Conservation (phyloP, 2,888 invertebrate genomes). For the Microctonus brassicae region DNA sequence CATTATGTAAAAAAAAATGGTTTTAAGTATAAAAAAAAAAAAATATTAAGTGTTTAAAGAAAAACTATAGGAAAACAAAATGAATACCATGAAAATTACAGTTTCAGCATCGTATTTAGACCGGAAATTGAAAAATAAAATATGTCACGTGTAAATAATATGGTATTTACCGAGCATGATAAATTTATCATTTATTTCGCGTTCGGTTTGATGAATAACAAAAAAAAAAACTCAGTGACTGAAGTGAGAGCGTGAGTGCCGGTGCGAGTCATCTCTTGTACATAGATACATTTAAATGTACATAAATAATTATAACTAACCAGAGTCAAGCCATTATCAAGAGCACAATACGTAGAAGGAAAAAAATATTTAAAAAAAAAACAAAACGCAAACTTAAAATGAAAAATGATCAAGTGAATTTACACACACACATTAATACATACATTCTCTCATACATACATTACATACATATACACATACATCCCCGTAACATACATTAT, state of each 20-base stretch:
- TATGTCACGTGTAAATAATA: conserved; percentile 65
- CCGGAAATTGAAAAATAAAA: conserved; percentile 42
- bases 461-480: conserved; percentile 5
- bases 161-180: conserved; percentile 57
- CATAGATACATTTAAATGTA: conserved; percentile 69
- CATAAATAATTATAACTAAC: conserved; percentile 60
- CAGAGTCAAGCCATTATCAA: conserved; percentile 66
- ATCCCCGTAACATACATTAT: conserved; percentile 47
- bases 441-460: conserved; percentile 21
- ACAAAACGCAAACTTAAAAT: conserved; percentile 20
- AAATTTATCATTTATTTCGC: conserved; percentile 56
- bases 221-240: conserved; percentile 57
- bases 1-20: conserved; percentile 27
- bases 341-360: conserved; percentile 54
- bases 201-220: conserved; percentile 46
- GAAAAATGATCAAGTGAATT: conserved; percentile 17
- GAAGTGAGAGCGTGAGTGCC: conserved; percentile 61
- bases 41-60: conserved; percentile 17
- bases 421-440: conserved; percentile 1
- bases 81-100: conserved; percentile 51
- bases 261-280: conserved; percentile 69
- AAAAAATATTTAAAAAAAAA: conserved; percentile 45
- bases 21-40: neutral
- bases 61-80: conserved; percentile 26
- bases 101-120: conserved; percentile 56